These are phyloP conservation scores for Bombyx mandarina DNA, from an alignment of 1,140 invertebrate species.

Conservation along the genomic window DNA sequence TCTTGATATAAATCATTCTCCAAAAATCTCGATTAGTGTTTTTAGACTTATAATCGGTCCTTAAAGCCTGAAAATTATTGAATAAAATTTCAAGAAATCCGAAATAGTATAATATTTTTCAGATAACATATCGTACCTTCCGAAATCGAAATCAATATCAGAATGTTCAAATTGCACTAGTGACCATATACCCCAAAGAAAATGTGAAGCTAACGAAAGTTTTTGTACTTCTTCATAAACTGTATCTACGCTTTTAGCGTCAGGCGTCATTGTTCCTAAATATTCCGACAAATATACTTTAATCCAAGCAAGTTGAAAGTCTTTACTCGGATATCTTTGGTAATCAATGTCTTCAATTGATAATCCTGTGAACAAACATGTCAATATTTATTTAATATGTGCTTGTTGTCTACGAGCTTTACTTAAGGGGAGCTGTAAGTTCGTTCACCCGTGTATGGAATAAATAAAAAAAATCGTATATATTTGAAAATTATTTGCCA, in stretches of 20 bases:
- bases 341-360: conserved; percentile 79
- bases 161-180: conserved; percentile 93
- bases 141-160: conserved; percentile 94
- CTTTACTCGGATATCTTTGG: conserved; percentile 82
- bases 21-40: no score
- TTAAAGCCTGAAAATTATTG: no score
- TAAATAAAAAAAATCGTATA: no score
- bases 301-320: conserved; percentile 89
- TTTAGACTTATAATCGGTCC: no score
- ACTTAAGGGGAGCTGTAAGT: no score
- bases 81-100: no score
- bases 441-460: no score
- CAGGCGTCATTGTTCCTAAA: conserved; percentile 59
- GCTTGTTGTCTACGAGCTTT: no score
- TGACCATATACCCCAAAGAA: conserved; percentile 95
- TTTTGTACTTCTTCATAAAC: conserved; percentile 86
- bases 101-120: no score
- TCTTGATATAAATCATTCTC: no score
- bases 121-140: conserved; percentile 76
- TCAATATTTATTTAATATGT: no score
- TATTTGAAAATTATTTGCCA: no score
- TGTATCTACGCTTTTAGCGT: conserved; percentile 75
- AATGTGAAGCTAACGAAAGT: conserved; percentile 85
- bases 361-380: conserved; percentile 72
- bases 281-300: conserved; percentile 80